Evolutionary conservation across 2,888 invertebrate genomes (phyloP), one percentile per base, ranked within the genome.

Genomic region (Dusona sp.): DNA sequence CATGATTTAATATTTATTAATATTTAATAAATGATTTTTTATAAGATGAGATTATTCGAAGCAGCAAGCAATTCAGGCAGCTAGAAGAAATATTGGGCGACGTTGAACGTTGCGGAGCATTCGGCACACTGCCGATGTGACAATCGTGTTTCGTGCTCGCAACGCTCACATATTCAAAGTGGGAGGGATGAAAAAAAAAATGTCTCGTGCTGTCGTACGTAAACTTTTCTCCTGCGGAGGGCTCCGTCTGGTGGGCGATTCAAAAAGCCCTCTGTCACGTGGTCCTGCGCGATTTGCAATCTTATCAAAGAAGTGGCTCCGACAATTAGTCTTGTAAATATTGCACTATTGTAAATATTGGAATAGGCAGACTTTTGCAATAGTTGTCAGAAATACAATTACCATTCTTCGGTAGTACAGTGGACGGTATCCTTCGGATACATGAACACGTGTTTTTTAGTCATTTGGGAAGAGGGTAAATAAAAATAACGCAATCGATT

Each of bases 1-100:
- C 91, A 91, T 91, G 29, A 48, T 57, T n/a, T 29, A n/a, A 42
- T 36, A 77, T 29, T 2, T 7, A 48, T 29, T 22, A 42, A 38
- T 16, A 11, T 25, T 45, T 48, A 8, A 25, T 8, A 16, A 22
- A 19, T 48, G 16, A n/a, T 45, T 70, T 25, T 45, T 25, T 48
- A 29, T 16, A 29, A 29, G 45, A 7, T 45, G 11, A 36, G 6
- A 29, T n/a, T 67, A 9, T 67, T 3, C 16, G 9, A 68, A n/a
- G 51, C 72, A 11, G 38, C 11, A 19, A 54, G 22, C 7, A n/a
- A 36, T 51, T 36, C 7, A 3, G 13, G 51, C 51, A 36, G 54
- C 22, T 70, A 4, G 3, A 57, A 74, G 19, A 22, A 45, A 25
- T 22, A 7, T 68, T 25, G 11, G 38, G n/a, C 57, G 25, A 57